Evolutionary conservation across 2,888 invertebrate species (phyloP).

Genomic region (Physocephala rufipes): DNA sequence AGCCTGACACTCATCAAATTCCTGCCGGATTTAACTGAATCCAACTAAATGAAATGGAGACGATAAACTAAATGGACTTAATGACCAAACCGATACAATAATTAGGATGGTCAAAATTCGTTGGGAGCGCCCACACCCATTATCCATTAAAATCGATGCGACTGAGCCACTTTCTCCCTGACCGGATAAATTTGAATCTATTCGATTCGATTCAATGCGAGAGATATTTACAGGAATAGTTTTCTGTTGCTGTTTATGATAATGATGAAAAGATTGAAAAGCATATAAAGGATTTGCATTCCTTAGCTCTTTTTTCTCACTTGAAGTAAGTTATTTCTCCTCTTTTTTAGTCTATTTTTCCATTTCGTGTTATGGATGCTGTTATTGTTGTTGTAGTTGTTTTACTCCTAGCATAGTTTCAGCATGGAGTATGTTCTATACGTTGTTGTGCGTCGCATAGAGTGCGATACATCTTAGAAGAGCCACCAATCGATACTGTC

Average conservation of each 20-base stretch:
- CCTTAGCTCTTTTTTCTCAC: background rate
- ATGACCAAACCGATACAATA: background rate
- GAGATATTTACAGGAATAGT: constrained; percentile 17
- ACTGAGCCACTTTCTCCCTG: too few species aligned
- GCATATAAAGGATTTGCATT: too few species aligned
- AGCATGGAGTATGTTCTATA: constrained; percentile 5
- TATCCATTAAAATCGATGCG: too few species aligned
- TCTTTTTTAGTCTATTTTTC: constrained; percentile 17
- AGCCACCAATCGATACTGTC: too few species aligned
- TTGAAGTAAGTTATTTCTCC: constrained; percentile 19
- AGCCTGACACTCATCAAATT: background rate
- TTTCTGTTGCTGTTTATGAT: too few species aligned
- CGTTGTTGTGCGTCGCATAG: background rate
- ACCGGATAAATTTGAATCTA: constrained; percentile 17
- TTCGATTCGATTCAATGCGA: background rate
- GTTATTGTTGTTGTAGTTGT: constrained; percentile 30
- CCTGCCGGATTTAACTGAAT: background rate
- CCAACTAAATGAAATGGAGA: background rate
- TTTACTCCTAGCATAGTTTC: background rate
- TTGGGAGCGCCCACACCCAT: too few species aligned
- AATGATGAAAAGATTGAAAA: too few species aligned
- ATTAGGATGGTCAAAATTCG: background rate
- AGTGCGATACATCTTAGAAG: constrained; percentile 32
- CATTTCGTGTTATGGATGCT: constrained; percentile 28
- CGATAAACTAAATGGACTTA: too few species aligned